Percentiles rank a stretch among this genome's conserved stretches.
Conservation (phyloP, 1,140 invertebrate genomes). For the Pseudomyrmex cubaensis region DNA sequence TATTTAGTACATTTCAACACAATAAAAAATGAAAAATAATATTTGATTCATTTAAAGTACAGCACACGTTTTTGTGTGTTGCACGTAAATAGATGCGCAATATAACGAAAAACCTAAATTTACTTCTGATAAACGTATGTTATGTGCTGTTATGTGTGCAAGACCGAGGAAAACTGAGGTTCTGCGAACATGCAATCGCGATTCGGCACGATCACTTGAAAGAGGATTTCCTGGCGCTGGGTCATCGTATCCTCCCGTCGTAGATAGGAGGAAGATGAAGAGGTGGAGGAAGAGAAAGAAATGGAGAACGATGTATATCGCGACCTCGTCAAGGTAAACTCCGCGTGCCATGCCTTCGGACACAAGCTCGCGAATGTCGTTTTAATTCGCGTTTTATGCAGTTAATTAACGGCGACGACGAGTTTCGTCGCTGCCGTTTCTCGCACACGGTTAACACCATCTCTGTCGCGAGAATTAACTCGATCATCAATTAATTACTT, state of each 20-base stretch:
- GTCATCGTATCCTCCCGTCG: slow-evolving; percentile 39
- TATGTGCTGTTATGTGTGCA: neutral
- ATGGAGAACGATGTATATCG: slow-evolving; percentile 21
- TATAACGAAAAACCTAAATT: neutral
- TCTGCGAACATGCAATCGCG: slow-evolving; percentile 3
- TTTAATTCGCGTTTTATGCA: slow-evolving; percentile 9
- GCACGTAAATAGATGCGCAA: too few relatives aligned
- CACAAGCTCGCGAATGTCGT: slow-evolving; percentile 10
- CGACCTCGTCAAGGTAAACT: slow-evolving; percentile 59
- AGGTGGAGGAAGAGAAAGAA: neutral
- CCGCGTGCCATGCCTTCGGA: slow-evolving; percentile 8
- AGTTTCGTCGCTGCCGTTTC: neutral
- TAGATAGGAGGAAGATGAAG: neutral
- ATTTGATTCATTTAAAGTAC: too few relatives aligned
- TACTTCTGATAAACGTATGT: neutral
- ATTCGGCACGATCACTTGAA: neutral
- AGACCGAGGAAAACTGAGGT: neutral
- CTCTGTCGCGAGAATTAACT: slow-evolving; percentile 1
- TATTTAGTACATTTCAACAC: too few relatives aligned
- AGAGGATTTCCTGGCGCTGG: slow-evolving; percentile 32
- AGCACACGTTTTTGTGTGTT: too few relatives aligned
- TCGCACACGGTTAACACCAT: slow-evolving; percentile 4
- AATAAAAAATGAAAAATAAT: too few relatives aligned
- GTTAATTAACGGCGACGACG: neutral
- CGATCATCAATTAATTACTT: neutral